Percentiles rank a stretch among this genome's conserved stretches.
phyloP scores from a whole-genome alignment of 2,888 invertebrate genomes.

The Malacosoma neustria region DNA sequence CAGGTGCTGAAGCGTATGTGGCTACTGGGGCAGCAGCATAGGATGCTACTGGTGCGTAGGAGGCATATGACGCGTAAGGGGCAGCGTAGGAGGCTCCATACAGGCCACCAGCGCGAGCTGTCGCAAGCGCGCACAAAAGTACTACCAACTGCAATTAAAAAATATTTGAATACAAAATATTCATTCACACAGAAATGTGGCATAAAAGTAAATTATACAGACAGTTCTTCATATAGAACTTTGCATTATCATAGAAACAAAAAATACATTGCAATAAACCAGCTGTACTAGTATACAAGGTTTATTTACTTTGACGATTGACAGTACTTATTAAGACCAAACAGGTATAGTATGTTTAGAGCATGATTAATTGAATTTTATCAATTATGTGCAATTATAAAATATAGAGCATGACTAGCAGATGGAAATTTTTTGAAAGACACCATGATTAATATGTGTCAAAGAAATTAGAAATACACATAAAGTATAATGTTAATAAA shows the following conservation, averaged over 20 bases:
- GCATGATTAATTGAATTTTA: not conserved
- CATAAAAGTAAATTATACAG: too few species aligned
- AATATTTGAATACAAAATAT: constrained; percentile 6
- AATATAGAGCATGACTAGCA: not conserved
- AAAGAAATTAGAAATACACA: too few species aligned
- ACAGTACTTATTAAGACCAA: not conserved
- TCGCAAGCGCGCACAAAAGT: constrained; percentile 71
- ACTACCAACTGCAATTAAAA: constrained; percentile 57
- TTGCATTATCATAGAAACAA: too few species aligned
- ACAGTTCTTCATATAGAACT: too few species aligned
- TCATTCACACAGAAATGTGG: too few species aligned
- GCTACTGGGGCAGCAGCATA: constrained; percentile 62
- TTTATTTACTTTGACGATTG: not conserved
- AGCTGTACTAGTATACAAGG: not conserved
- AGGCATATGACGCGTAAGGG: constrained; percentile 24
- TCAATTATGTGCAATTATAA: not conserved
- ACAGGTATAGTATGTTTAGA: not conserved
- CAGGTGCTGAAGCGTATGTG: constrained; percentile 57
- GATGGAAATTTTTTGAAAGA: too few species aligned
- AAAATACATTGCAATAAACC: not conserved
- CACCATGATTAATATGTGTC: too few species aligned
- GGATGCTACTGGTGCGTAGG: constrained; percentile 23
- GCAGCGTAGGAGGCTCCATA: constrained; percentile 33
- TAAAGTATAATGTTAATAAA: too few species aligned
- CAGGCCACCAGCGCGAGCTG: constrained; percentile 71